Conservation (phyloP, 2,797 vertebrate genomes). For the Pseudotriccus pelzelni region DNA sequence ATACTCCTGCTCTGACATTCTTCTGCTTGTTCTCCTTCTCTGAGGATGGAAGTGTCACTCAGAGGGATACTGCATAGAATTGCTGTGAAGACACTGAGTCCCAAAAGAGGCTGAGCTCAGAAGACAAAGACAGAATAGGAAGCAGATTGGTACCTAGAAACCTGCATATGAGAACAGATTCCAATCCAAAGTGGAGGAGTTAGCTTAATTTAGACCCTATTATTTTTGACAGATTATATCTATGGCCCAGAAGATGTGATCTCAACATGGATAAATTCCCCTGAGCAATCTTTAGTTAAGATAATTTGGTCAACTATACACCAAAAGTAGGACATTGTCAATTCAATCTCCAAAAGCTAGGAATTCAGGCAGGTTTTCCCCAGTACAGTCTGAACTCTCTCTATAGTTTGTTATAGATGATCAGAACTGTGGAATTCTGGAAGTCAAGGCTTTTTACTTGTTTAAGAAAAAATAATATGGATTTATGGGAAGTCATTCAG, state of each 20-base stretch:
- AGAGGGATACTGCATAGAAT: neutral
- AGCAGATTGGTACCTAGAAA: neutral
- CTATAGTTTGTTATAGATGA: neutral
- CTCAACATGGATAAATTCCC: neutral
- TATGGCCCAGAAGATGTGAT: neutral
- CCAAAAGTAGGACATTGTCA: neutral
- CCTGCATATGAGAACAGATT: neutral
- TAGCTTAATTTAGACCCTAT: neutral
- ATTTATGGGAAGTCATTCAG: neutral
- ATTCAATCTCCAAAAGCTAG: neutral
- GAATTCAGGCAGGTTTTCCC: neutral
- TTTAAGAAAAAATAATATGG: neutral
- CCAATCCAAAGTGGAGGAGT: neutral
- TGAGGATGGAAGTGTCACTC: neutral
- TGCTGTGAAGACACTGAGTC: neutral
- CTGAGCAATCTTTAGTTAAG: neutral
- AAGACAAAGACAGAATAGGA: neutral
- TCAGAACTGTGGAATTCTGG: neutral
- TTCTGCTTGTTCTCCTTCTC: neutral
- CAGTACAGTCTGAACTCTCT: neutral
- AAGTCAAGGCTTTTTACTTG: neutral
- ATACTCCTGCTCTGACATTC: neutral
- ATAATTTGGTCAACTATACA: neutral
- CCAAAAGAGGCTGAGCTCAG: neutral
- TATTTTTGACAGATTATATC: neutral